phyloP scores from a whole-genome alignment of 2,888 invertebrate species.

The Zygothrica quintamaculata region DNA sequence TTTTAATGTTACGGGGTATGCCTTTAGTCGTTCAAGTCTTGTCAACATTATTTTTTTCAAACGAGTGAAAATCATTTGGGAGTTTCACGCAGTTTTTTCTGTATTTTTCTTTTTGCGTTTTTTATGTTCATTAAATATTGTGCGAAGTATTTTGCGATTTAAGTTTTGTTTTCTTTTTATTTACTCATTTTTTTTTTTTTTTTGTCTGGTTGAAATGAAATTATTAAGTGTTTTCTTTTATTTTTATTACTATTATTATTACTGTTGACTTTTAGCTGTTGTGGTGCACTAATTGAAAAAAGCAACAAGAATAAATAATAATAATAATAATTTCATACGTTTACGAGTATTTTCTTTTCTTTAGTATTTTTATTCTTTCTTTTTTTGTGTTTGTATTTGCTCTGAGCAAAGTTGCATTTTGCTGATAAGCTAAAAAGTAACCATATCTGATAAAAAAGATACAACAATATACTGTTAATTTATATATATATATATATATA shows the following conservation, averaged over 20 bases:
- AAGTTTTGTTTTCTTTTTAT: slow-evolving; percentile 24
- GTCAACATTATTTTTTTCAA: no score
- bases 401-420: slow-evolving; percentile 63
- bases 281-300: slow-evolving; percentile 68
- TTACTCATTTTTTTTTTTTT: slow-evolving; percentile 29
- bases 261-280: slow-evolving; percentile 55
- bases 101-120: slow-evolving; percentile 7
- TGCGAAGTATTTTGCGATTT: slow-evolving; percentile 34
- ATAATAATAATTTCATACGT: slow-evolving; percentile 27
- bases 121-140: slow-evolving; percentile 66
- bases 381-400: slow-evolving; percentile 62
- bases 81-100: background rate
- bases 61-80: slow-evolving; percentile 1
- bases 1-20: no score
- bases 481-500: background rate
- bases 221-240: slow-evolving; percentile 43
- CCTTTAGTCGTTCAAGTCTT: no score
- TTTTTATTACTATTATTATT: slow-evolving; percentile 17
- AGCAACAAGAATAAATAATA: slow-evolving; percentile 51
- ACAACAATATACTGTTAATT: slow-evolving; percentile 31
- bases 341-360: no score
- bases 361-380: no score
- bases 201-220: slow-evolving; percentile 24
- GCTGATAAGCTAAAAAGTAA: slow-evolving; percentile 61
- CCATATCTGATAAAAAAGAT: slow-evolving; percentile 66